Base-by-base conservation (phyloP, 1,140 invertebrate genomes). In the Neocloeon triangulifer region DNA sequence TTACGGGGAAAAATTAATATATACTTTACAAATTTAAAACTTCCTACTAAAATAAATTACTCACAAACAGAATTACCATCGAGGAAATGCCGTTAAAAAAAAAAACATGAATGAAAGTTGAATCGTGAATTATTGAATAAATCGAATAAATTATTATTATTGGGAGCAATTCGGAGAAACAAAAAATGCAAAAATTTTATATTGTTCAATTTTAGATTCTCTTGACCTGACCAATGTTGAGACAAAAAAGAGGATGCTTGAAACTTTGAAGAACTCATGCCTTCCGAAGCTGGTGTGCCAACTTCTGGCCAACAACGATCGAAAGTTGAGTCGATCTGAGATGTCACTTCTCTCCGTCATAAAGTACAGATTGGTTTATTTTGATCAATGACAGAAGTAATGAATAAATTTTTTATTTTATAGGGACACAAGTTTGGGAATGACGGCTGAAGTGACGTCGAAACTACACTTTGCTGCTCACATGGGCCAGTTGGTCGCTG, bases 391-490 rank as follows among this genome's bases (percentile, higher is more conserved):
- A n/a, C n/a, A n/a, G n/a, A n/a, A n/a, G n/a, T n/a, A n/a, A 1
- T 6, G 4, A 10, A 35, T 10, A 15, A 18, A 31, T 32, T 42
- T 41, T 42, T 36, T 42, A 39, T 21, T 37, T 55, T 51, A 31
- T 51, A 69, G 65, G 39, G 64, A 68, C 35, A 68, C 65, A 9
- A 67, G 61, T 34, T 49, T 68, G 30, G 58, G 54, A 23, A 61
- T 56, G 3, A 61, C 64, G 39, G 63, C 62, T 7, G 62, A 65
- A 51, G 55, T 71, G 16, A 61, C 72, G 1, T 76, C 73, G 15
- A 69, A 68, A 43, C 78, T 76, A 50, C 73, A 78, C 48, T 79
- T 75, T 47, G 74, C 73, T 1, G 73, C 74, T 5, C 75, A 79
- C 46, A 79, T 79, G 74, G 75, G 75, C 32, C 73, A 78, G 51